Conservation (phyloP, 2,888 invertebrate genomes). For the Trachelus tabidus region DNA sequence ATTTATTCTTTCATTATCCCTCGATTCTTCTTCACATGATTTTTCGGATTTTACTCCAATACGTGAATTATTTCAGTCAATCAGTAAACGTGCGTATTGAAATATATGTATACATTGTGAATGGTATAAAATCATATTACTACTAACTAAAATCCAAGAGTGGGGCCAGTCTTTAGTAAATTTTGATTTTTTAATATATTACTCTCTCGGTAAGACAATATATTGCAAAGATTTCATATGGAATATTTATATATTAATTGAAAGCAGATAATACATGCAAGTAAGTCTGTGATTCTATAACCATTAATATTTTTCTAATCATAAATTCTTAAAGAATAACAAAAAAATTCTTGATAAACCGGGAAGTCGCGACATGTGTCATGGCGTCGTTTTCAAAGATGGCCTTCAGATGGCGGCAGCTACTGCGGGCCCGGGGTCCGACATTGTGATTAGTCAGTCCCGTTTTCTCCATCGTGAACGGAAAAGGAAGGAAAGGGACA, state of each 20-base stretch:
- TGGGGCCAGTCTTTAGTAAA: not conserved
- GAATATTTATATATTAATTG: not conserved
- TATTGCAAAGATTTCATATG: not conserved
- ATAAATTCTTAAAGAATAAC: not conserved
- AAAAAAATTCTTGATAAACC: not conserved
- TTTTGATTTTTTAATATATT: not conserved
- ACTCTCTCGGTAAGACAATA: not conserved
- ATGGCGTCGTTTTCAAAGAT: not conserved
- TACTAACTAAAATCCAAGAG: not conserved
- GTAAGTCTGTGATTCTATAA: not conserved
- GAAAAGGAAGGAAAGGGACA: not conserved
- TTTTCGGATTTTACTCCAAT: not conserved
- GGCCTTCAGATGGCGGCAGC: not conserved
- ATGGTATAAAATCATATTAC: not conserved
- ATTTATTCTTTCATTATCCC: not conserved
- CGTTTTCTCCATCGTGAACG: not conserved
- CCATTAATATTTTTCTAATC: not conserved
- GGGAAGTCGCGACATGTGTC: not conserved
- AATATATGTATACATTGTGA: not conserved
- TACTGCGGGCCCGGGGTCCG: not conserved
- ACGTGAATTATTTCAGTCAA: not conserved
- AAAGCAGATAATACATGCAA: not conserved
- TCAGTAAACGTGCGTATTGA: not conserved
- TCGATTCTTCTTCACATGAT: not conserved
- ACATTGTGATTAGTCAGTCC: not conserved